Evolutionary conservation across 2,888 invertebrate genomes (phyloP).

Genomic region (Beris chalybata): DNA sequence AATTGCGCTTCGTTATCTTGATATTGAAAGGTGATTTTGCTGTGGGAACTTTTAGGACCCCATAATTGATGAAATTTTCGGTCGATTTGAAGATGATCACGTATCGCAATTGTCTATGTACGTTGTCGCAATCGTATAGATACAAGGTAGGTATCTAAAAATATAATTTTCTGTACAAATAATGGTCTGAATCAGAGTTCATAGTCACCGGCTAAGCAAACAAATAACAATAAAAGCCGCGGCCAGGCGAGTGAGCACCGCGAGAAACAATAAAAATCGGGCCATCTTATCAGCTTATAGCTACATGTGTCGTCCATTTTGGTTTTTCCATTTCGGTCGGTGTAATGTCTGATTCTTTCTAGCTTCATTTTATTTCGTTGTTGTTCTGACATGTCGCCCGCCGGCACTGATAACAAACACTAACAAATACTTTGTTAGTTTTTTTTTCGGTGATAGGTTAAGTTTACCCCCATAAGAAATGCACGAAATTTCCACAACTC

Average conservation of each 20-base stretch:
- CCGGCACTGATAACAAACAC: neutral
- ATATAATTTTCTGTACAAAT: too few relatives aligned
- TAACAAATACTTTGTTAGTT: neutral
- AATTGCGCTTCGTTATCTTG: too few relatives aligned
- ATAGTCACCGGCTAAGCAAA: constrained; percentile 25
- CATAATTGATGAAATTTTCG: too few relatives aligned
- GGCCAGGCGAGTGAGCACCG: constrained; percentile 9
- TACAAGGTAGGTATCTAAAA: too few relatives aligned
- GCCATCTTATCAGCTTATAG: constrained; percentile 31
- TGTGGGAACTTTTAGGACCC: too few relatives aligned
- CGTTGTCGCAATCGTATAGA: too few relatives aligned
- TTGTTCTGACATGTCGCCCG: neutral
- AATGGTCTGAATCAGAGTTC: constrained; percentile 15
- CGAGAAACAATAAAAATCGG: constrained; percentile 32
- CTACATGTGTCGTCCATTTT: constrained; percentile 33
- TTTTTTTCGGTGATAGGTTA: neutral
- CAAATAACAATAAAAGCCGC: constrained; percentile 10
- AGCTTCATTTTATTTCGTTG: constrained; percentile 3
- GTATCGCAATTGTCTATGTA: too few relatives aligned
- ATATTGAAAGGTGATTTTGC: too few relatives aligned
- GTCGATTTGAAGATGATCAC: too few relatives aligned
- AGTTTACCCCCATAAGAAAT: neutral
- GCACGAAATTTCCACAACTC: too few relatives aligned
- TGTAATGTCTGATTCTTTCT: constrained; percentile 1
- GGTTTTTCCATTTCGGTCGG: constrained; percentile 14